A percentile compares a stretch with the other conserved stretches of the same genome.
Evolutionary conservation across 2,888 invertebrate genomes (phyloP).

Genomic region (Trichacis sp.): DNA sequence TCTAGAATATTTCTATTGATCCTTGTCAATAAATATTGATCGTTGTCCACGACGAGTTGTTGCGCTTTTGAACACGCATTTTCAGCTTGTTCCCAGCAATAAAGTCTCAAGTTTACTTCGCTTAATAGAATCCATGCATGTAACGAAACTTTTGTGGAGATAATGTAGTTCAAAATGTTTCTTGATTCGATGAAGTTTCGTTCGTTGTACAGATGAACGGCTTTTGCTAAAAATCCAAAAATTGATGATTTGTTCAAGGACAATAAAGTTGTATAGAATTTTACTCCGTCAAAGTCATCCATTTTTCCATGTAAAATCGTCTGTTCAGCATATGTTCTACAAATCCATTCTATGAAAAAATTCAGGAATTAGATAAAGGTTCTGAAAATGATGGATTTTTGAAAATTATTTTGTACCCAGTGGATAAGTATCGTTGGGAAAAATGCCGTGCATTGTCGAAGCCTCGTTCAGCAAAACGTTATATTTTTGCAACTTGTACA

Average conservation of each 20-base stretch:
- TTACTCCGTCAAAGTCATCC: constrained; percentile 67
- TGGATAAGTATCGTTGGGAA: constrained; percentile 70
- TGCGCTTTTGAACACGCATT: constrained; percentile 64
- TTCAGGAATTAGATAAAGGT: background rate
- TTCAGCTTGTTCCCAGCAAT: constrained; percentile 71
- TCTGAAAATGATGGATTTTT: too few relatives aligned
- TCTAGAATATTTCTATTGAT: constrained; percentile 64
- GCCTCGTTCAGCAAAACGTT: constrained; percentile 69
- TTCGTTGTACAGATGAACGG: constrained; percentile 71
- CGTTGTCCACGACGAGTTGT: constrained; percentile 59
- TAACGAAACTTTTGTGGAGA: constrained; percentile 65
- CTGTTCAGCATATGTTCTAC: constrained; percentile 72
- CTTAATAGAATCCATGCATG: constrained; percentile 71
- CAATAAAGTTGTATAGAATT: constrained; percentile 71
- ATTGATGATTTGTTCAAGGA: constrained; percentile 74
- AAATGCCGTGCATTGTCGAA: constrained; percentile 69
- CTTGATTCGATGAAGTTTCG: constrained; percentile 73
- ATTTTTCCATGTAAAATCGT: constrained; percentile 46
- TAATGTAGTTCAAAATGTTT: constrained; percentile 69
- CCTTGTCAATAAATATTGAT: constrained; percentile 53
- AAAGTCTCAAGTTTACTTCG: constrained; percentile 69
- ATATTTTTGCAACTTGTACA: constrained; percentile 69
- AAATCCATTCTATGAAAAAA: constrained; percentile 72
- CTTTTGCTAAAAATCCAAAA: constrained; percentile 75
- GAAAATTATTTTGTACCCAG: constrained; percentile 65